Base-by-base conservation (phyloP, 2,888 invertebrate species). In the Harmothoe impar region DNA sequence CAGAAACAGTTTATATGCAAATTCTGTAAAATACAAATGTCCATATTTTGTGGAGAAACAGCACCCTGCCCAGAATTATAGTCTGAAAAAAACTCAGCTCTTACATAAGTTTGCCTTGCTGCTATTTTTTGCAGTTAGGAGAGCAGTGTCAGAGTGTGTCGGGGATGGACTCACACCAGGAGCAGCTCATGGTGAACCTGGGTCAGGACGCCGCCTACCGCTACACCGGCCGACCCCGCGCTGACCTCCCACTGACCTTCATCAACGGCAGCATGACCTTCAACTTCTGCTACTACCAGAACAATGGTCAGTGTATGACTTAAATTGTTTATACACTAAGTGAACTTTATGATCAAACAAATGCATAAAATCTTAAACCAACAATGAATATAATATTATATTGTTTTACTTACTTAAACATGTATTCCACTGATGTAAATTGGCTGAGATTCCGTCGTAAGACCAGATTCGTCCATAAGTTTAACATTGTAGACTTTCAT, bases 261-360 rank as follows among this genome's bases (percentile, higher is more conserved):
- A 68, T n/a, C 17, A n/a, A 25, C 17, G 23, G 68, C 12, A 68
- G 7, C n/a, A 7, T 68, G 68, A 68, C 68, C 68, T 68, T 68
- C 68, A 68, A 68, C n/a, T 68, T 68, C 68, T 68, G 68, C n/a
- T 68, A n/a, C 68, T 68, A 68, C n/a, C 17, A 68, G n/a, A 25
- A n/a, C 25, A 68, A 68, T 25, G 68, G 68, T 68, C 12, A 25
- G n/a, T 12, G 23, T 7, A n/a, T n/a, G 54, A 10, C 17, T 52
- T 52, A 52, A 15, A 52, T 52, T n/a, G n/a, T 52, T 15, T 52
- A 52, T 17, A 15, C 10, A 52, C 54, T 17, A 52, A 15, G 17
- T 52, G 54, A 15, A 52, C 54, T 15, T 52, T 17, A 15, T 52
- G 10, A 15, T 10, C 10, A 52, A 54, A 54, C 12, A 10, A 15